Conservation (phyloP, 2,888 invertebrate genomes). For the Bhutanitis thaidina region DNA sequence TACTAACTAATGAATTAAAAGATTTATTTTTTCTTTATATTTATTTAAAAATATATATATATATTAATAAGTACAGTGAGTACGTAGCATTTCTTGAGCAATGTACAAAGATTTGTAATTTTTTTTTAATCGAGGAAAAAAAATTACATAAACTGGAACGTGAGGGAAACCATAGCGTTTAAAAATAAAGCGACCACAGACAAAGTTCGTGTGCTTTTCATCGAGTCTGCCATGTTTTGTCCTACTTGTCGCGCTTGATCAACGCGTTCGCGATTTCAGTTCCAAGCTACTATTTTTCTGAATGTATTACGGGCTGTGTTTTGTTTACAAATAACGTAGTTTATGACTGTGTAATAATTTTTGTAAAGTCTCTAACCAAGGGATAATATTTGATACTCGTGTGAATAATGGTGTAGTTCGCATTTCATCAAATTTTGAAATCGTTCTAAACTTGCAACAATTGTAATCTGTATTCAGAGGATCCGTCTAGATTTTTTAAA, state of each 20-base stretch:
- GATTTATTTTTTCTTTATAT: too few relatives aligned
- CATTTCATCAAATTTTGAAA: constrained; percentile 66
- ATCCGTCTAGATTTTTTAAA: constrained; percentile 50
- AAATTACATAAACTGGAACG: constrained; percentile 24
- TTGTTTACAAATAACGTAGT: constrained; percentile 74
- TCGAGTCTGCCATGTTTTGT: constrained; percentile 79
- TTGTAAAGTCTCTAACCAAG: constrained; percentile 47
- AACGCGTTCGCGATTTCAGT: constrained; percentile 72
- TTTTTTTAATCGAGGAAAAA: too few relatives aligned
- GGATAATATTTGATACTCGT: constrained; percentile 53
- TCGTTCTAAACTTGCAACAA: constrained; percentile 54
- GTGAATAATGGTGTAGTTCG: constrained; percentile 63
- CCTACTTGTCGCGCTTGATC: constrained; percentile 79
- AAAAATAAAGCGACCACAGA: constrained; percentile 69
- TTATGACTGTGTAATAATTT: constrained; percentile 52
- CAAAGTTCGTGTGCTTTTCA: constrained; percentile 67
- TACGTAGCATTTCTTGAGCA: too few relatives aligned
- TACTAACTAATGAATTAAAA: too few relatives aligned
- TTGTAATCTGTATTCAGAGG: constrained; percentile 41
- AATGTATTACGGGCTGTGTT: constrained; percentile 71
- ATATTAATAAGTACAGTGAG: too few relatives aligned
- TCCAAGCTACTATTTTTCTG: constrained; percentile 66
- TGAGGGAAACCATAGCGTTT: constrained; percentile 38
- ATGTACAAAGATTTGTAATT: too few relatives aligned
- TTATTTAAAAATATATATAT: too few relatives aligned